Conservation (phyloP, 2,888 invertebrate genomes). For the Poecilobothrus nobilitatus region DNA sequence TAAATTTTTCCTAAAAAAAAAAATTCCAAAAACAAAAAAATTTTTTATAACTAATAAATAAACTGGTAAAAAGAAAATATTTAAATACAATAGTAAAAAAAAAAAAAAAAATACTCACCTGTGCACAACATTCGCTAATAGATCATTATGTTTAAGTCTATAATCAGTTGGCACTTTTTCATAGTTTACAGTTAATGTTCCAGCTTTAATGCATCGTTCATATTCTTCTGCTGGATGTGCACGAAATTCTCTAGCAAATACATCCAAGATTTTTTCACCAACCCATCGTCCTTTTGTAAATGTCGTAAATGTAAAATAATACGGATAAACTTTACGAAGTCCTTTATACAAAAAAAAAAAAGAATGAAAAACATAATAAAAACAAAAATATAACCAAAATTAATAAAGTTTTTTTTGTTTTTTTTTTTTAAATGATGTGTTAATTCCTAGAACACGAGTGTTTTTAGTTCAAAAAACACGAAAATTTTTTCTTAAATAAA, state of each 20-base stretch:
- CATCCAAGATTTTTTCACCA: conserved; percentile 83
- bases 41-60: background rate
- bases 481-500: too few relatives aligned
- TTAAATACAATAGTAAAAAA: background rate
- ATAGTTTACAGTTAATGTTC: conserved; percentile 88
- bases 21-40: background rate
- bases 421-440: too few relatives aligned
- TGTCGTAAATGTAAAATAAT: conserved; percentile 92
- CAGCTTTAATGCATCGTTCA: conserved; percentile 82
- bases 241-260: conserved; percentile 86
- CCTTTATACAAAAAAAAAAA: conserved; percentile 44
- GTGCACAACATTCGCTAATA: conserved; percentile 87
- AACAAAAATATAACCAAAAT: background rate
- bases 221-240: conserved; percentile 91
- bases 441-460: too few relatives aligned
- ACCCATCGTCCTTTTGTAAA: conserved; percentile 96
- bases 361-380: background rate
- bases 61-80: background rate
- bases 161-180: conserved; percentile 86
- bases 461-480: too few relatives aligned
- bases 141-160: conserved; percentile 84
- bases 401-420: too few relatives aligned
- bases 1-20: background rate
- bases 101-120: conserved; percentile 51
- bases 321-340: conserved; percentile 91